Base-by-base conservation (phyloP, 2,797 vertebrate species). In the Scarus forsteni region DNA sequence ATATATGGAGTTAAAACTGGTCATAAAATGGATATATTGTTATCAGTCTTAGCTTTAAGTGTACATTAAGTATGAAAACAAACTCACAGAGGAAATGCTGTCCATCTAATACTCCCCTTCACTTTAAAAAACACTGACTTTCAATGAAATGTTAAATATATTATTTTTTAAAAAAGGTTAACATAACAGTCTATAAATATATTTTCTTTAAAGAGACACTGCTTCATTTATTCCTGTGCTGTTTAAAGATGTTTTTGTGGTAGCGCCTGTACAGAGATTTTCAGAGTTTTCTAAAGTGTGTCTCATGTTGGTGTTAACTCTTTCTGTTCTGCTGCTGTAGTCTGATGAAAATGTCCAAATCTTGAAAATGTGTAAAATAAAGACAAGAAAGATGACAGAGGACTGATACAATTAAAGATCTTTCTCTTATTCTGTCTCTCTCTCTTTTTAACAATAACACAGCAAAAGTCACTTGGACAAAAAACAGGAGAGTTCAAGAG, bases 131-230 rank as follows among this genome's bases (percentile, higher is more conserved):
- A 51, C 15, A 60, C 59, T 10, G 44, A 80, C 72, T 73, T 66
- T 75, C 46, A 79, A 63, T 16, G 0, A 75, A 39, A 78, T 69
- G 70, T 81, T 79, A 38, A 57, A 66, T 18, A 79, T 66, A 34
- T n/a, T 86, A 72, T 74, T 27, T 74, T 27, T 27, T 27, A 27
- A 64, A 50, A 74, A 56, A 60, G 62, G 54, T 60, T 48, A 34
- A 65, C 48, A 51, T 27, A 48, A 79, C 52, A 6, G 43, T 78
- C 74, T 79, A 83, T 83, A 39, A 1, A 39, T 39, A 79, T 81
- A 83, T 83, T 83, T 86, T 83, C 35, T 72, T 56, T 35, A 63
- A 67, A 18, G 7, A 27, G 57, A 56, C 36, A 58, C 51, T 18
- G 57, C 51, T 60, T 3, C 50, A 42, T 66, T 18, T 70, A 43